phyloP scores from a whole-genome alignment of 2,113 vertebrate species.

The Crocuta crocuta region DNA sequence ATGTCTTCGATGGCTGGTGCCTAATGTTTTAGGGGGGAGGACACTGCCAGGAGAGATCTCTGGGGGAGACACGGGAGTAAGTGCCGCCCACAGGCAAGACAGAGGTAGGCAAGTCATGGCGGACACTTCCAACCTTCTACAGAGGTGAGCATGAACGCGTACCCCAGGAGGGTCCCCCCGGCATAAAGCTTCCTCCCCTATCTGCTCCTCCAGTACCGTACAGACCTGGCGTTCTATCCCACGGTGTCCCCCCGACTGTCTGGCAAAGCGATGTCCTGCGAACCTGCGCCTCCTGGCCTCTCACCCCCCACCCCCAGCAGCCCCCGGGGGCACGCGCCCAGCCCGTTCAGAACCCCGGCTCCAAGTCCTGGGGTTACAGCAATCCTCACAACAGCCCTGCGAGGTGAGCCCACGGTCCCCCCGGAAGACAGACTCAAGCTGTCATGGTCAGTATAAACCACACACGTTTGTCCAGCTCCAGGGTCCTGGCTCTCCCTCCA shows the following conservation, averaged over 20 bases:
- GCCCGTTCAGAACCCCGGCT: not conserved
- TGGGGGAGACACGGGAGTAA: accelerated
- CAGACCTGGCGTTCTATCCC: not conserved
- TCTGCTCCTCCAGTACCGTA: not conserved
- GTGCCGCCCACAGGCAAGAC: constrained; percentile 55
- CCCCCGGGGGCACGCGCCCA: constrained; percentile 5
- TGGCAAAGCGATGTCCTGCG: not conserved
- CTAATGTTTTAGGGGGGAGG: not conserved
- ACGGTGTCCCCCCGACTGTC: not conserved
- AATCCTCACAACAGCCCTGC: constrained; percentile 44
- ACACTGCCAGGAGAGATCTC: not conserved
- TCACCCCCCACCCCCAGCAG: not conserved
- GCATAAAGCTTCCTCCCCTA: not conserved
- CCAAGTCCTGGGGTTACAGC: not conserved
- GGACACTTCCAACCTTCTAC: not conserved
- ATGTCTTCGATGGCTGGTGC: not conserved
- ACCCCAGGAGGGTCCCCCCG: not conserved
- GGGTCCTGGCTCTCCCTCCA: not conserved
- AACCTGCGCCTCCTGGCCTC: too few species aligned
- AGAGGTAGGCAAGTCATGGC: not conserved
- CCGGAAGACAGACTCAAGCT: not conserved
- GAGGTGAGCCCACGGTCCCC: not conserved
- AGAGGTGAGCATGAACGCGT: not conserved
- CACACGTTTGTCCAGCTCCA: constrained; percentile 57
- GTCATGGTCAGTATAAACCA: not conserved